Base-by-base conservation (phyloP, 2,888 invertebrate species). In the Lithophane semibrunnea region DNA sequence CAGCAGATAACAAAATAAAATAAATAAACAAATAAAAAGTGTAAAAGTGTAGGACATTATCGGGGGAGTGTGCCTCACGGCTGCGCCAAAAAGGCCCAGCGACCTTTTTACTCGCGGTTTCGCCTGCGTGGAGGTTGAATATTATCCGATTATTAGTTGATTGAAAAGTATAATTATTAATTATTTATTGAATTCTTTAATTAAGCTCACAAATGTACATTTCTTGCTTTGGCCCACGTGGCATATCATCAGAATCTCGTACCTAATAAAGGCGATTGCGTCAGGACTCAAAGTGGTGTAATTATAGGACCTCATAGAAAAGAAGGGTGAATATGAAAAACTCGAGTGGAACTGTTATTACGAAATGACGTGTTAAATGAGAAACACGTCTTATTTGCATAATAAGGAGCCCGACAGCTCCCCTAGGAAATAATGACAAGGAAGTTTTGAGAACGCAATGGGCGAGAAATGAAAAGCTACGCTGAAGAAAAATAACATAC, bases 391-490 rank as follows among this genome's bases (percentile, higher is more conserved):
- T 84, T 84, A 86, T 83, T 84, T 83, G 71, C 87, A 86, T 83
- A 83, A 73, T 73, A 86, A 86, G 71, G 21, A 73, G 63, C 69
- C 37, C 63, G n/a, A 67, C 56, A 63, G 71, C 74, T 87, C 84
- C 84, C 87, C 74, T 80, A 84, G 85, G 74, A 75, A 84, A 87
- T 85, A 80, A 85, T 75, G 85, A 80, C 74, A 73, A 69, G 77
- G 74, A 80, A 70, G 69, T 74, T 84, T 84, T 67, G 69, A 85
- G 85, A 80, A 84, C 68, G 75, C 65, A 84, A 84, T 84, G 68
- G 72, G 85, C 77, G 71, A 81, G 70, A 65, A 81, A 72, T 75
- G 56, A 80, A 73, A 74, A 73, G 67, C 58, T 71, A 77, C 47
- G 18, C 8, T 49, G 37, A 73, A 82, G 29, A 16, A 70, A 69